Conservation (phyloP, 1,140 invertebrate genomes). For the Oscheius sp. region DNA sequence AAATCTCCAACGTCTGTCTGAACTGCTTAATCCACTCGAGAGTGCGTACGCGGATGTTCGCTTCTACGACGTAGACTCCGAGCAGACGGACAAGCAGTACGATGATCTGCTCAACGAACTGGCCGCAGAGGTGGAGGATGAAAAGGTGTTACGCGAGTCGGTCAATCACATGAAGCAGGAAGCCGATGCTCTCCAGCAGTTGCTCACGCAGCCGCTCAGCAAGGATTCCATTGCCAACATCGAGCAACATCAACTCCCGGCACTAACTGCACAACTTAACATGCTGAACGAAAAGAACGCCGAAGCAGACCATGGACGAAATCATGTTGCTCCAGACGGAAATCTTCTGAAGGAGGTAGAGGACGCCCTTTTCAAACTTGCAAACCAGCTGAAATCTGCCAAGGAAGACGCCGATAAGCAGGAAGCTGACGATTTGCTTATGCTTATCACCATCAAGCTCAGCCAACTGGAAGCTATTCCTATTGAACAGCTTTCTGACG, state of each 20-base stretch:
- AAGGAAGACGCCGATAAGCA: slow-evolving; percentile 3
- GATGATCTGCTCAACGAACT: slow-evolving; percentile 31
- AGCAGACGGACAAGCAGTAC: slow-evolving; percentile 29
- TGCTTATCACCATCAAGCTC: background rate
- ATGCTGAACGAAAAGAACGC: slow-evolving; percentile 4
- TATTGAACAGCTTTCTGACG: slow-evolving; percentile 5
- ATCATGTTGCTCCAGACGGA: slow-evolving; percentile 5
- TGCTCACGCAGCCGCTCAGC: background rate
- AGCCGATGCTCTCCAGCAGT: background rate
- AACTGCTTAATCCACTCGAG: slow-evolving; percentile 49
- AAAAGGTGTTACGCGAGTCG: slow-evolving; percentile 23
- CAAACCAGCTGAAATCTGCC: background rate
- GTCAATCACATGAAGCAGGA: slow-evolving; percentile 29
- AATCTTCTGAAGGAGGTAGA: background rate
- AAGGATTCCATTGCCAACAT: slow-evolving; percentile 15
- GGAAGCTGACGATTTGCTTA: slow-evolving; percentile 1
- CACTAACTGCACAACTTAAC: slow-evolving; percentile 14
- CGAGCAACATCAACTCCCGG: slow-evolving; percentile 16
- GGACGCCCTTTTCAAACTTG: background rate
- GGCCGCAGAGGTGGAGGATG: slow-evolving; percentile 34
- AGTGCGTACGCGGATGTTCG: slow-evolving; percentile 51
- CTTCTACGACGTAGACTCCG: slow-evolving; percentile 36
- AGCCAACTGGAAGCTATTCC: background rate
- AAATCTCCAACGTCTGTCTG: slow-evolving; percentile 45
- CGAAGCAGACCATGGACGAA: slow-evolving; percentile 1